A percentile compares a stretch with the other conserved stretches of the same genome.
phyloP scores from a whole-genome alignment of 2,888 invertebrate species.

The Ypsolopha scabrella region DNA sequence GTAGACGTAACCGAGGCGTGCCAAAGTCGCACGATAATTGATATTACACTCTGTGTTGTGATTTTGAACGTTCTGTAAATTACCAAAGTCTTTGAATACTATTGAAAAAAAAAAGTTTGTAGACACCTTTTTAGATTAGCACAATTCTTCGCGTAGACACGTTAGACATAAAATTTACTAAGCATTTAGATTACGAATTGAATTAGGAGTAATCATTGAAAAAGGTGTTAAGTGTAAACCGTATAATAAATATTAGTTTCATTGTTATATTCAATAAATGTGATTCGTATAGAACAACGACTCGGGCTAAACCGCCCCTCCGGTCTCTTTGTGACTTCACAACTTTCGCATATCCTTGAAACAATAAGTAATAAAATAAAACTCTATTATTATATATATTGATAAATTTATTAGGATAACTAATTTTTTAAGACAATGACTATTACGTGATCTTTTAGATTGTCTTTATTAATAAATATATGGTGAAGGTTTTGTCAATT shows the following conservation, averaged over 20 bases:
- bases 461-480: slow-evolving; percentile 72
- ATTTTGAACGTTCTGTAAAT: slow-evolving; percentile 70
- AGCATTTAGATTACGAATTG: slow-evolving; percentile 47
- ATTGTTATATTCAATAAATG: slow-evolving; percentile 61
- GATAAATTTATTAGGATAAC: slow-evolving; percentile 70
- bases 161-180: slow-evolving; percentile 53
- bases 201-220: slow-evolving; percentile 26
- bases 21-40: slow-evolving; percentile 61
- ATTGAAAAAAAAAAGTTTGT: slow-evolving; percentile 40
- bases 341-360: slow-evolving; percentile 69
- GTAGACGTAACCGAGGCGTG: slow-evolving; percentile 49
- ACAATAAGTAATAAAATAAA: slow-evolving; percentile 68
- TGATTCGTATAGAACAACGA: slow-evolving; percentile 66
- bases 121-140: slow-evolving; percentile 67
- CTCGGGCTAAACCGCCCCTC: slow-evolving; percentile 39
- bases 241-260: slow-evolving; percentile 51
- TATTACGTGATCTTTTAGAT: slow-evolving; percentile 71
- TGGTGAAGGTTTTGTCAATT: slow-evolving; percentile 68
- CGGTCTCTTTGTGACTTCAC: slow-evolving; percentile 42
- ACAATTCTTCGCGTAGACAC: slow-evolving; percentile 69
- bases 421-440: slow-evolving; percentile 71
- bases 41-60: slow-evolving; percentile 73
- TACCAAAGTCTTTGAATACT: slow-evolving; percentile 60
- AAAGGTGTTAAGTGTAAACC: slow-evolving; percentile 51
- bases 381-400: slow-evolving; percentile 54